Conservation (phyloP, 2,113 vertebrate genomes). For the Myiozetetes cayanensis region DNA sequence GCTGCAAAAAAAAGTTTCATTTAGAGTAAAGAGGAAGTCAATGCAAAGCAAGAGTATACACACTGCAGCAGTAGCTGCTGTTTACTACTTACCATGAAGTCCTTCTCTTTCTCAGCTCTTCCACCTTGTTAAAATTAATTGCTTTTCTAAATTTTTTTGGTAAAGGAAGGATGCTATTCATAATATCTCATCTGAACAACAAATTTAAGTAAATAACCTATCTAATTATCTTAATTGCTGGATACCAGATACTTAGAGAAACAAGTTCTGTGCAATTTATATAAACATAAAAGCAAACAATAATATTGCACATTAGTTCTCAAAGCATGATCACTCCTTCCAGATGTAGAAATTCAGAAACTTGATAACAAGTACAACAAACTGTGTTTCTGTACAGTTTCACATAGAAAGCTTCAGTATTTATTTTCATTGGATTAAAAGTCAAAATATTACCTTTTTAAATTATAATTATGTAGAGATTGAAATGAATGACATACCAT, state of each 20-base stretch:
- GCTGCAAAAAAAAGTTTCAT: not conserved
- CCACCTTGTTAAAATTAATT: not conserved
- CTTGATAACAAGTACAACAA: not conserved
- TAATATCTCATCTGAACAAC: not conserved
- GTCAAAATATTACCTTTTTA: not conserved
- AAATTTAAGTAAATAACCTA: slow-evolving; percentile 10
- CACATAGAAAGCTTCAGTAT: not conserved
- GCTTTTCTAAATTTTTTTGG: not conserved
- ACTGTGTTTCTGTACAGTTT: not conserved
- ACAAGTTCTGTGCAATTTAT: not conserved
- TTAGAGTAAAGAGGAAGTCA: not conserved
- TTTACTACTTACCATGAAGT: not conserved
- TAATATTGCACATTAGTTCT: not conserved
- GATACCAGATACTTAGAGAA: not conserved
- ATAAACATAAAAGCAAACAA: not conserved
- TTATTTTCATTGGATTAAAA: not conserved
- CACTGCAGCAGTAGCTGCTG: not conserved
- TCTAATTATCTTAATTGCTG: slow-evolving; percentile 9
- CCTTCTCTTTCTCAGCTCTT: not conserved
- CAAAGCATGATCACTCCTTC: not conserved
- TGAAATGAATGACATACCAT: not conserved
- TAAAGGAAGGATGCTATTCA: not conserved
- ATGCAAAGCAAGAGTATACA: not conserved
- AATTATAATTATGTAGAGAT: not conserved
- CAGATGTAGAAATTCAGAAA: not conserved